phyloP scores from a whole-genome alignment of 2,113 vertebrate genomes.

The Gambusia affinis region DNA sequence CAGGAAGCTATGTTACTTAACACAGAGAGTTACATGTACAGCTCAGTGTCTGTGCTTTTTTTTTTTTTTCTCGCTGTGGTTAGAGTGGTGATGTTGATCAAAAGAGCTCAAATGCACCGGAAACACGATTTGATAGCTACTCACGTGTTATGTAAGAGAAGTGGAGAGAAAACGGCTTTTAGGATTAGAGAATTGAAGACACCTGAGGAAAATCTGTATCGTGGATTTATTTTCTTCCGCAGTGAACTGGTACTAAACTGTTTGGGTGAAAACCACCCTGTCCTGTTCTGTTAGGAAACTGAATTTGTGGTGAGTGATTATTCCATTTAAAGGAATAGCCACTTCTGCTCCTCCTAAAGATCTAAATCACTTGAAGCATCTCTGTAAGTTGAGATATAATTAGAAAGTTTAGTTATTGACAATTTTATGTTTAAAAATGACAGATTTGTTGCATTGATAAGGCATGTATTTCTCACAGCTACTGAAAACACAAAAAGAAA shows the following conservation, averaged over 20 bases:
- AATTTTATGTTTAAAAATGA: too few relatives aligned
- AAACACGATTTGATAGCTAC: constrained; percentile 32
- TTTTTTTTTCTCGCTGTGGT: constrained; percentile 27
- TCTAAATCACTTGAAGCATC: too few relatives aligned
- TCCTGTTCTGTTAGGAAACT: too few relatives aligned
- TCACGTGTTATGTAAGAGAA: constrained; percentile 38
- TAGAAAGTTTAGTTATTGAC: too few relatives aligned
- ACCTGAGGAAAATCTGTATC: constrained; percentile 2
- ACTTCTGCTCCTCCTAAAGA: too few relatives aligned
- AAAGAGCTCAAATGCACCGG: constrained; percentile 21
- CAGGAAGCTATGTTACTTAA: constrained; percentile 29
- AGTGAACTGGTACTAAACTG: not conserved
- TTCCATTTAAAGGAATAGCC: too few relatives aligned
- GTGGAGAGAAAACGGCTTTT: not conserved
- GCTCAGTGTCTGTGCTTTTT: not conserved
- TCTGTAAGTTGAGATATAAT: too few relatives aligned
- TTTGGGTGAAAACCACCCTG: not conserved
- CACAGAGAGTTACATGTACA: not conserved
- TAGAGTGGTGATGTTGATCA: constrained; percentile 21
- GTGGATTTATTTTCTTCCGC: not conserved
- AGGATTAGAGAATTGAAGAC: not conserved
- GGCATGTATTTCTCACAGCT: too few relatives aligned
- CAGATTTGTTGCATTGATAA: too few relatives aligned
- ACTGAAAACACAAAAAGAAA: too few relatives aligned
- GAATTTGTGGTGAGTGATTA: too few relatives aligned